Evolutionary conservation across 2,113 vertebrate species (phyloP).

Genomic region (Sander vitreus): DNA sequence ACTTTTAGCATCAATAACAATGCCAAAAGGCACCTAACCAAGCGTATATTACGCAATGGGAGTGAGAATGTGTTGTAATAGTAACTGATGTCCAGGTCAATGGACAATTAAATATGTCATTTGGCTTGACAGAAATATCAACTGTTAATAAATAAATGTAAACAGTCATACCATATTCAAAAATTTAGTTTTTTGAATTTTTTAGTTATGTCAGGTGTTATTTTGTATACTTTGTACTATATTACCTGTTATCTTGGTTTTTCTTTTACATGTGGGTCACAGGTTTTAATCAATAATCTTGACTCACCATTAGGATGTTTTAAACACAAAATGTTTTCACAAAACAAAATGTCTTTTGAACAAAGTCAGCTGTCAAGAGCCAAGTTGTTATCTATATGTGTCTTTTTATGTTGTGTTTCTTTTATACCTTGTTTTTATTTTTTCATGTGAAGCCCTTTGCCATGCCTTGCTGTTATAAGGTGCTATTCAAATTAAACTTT

Average conservation of each 20-base stretch:
- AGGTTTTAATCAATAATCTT: not conserved
- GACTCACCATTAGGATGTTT: not conserved
- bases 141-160: not conserved
- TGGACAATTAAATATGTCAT: not conserved
- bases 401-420: too few species aligned
- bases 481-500: not conserved
- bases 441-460: too few species aligned
- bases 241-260: too few species aligned
- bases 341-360: not conserved
- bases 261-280: not conserved
- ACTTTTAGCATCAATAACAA: too few species aligned
- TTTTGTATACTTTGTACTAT: not conserved
- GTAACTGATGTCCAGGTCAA: too few species aligned
- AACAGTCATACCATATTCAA: not conserved
- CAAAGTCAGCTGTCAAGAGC: too few species aligned
- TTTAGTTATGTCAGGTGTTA: not conserved
- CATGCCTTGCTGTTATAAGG: not conserved
- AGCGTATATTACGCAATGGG: too few species aligned
- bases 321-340: not conserved
- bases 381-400: too few species aligned
- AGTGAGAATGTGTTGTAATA: too few species aligned
- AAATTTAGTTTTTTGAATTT: not conserved
- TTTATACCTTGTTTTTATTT: too few species aligned
- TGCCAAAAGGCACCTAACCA: too few species aligned
- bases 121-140: not conserved